phyloP scores from a whole-genome alignment of 1,140 invertebrate species.

The Lerema accius region DNA sequence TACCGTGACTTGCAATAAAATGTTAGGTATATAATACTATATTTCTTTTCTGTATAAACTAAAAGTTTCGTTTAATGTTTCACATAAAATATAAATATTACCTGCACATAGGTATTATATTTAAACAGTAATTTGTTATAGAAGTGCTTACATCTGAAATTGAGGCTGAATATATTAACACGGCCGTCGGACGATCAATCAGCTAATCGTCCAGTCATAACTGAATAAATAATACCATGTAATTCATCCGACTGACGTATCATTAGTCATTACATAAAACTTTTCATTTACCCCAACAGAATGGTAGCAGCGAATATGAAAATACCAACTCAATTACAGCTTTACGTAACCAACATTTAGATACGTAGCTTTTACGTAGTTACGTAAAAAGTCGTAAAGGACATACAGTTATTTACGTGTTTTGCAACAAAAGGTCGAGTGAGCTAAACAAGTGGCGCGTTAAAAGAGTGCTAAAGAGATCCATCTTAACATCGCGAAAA shows the following conservation, averaged over 20 bases:
- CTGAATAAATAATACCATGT: background rate
- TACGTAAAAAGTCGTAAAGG: constrained; percentile 3
- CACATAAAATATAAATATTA: no score
- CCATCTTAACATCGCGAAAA: constrained; percentile 51
- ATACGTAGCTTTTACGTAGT: background rate
- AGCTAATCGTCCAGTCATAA: background rate
- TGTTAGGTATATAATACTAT: no score
- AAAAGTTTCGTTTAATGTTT: no score
- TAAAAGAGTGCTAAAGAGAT: constrained; percentile 56
- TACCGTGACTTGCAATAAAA: background rate
- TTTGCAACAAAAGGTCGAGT: constrained; percentile 18
- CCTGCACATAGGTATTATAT: background rate
- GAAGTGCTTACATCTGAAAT: background rate
- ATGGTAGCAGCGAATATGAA: background rate
- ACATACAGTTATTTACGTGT: constrained; percentile 20
- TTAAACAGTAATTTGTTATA: background rate
- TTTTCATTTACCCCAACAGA: background rate
- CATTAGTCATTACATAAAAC: background rate
- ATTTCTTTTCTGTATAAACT: no score
- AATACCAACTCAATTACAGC: background rate
- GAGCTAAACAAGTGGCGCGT: constrained; percentile 30
- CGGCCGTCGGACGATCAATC: background rate
- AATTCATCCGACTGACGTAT: background rate
- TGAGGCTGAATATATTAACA: background rate
- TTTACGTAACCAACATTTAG: no score